These are phyloP conservation scores for Myrmecobius fasciatus DNA, from an alignment of 2,113 vertebrate genomes.

Conservation along the genomic window DNA sequence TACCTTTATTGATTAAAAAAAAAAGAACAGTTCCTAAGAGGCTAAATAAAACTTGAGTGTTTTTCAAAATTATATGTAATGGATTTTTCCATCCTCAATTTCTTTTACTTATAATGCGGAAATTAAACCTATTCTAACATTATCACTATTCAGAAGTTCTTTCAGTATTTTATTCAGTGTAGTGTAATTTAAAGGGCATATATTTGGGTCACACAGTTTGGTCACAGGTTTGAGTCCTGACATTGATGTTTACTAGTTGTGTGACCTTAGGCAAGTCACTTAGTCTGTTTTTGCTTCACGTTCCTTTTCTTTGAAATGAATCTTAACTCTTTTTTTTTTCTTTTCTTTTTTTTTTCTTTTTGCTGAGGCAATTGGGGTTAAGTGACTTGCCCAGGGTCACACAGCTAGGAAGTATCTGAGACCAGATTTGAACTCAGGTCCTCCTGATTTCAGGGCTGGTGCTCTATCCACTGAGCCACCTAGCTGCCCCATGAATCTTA, in stretches of 20 bases:
- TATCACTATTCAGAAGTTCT: neutral
- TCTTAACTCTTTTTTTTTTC: too few relatives aligned
- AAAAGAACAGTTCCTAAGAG: neutral
- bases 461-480: too few relatives aligned
- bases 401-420: too few relatives aligned
- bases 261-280: neutral
- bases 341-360: too few relatives aligned
- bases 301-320: neutral
- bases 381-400: too few relatives aligned
- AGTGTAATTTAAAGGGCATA: neutral
- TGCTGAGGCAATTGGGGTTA: too few relatives aligned
- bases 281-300: neutral
- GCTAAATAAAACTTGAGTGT: too few relatives aligned
- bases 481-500: too few relatives aligned
- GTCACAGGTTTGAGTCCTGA: neutral
- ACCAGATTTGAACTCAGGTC: too few relatives aligned
- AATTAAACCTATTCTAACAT: neutral
- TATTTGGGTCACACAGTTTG: neutral
- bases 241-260: neutral
- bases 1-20: conserved; percentile 39
- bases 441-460: too few relatives aligned
- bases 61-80: conserved; percentile 41
- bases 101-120: conserved; percentile 30
- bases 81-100: conserved; percentile 36
- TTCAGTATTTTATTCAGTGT: conserved; percentile 14